A percentile compares a stretch with the other conserved stretches of the same genome.
Evolutionary conservation across 2,113 vertebrate genomes (phyloP).

Genomic region (Procavia capensis): DNA sequence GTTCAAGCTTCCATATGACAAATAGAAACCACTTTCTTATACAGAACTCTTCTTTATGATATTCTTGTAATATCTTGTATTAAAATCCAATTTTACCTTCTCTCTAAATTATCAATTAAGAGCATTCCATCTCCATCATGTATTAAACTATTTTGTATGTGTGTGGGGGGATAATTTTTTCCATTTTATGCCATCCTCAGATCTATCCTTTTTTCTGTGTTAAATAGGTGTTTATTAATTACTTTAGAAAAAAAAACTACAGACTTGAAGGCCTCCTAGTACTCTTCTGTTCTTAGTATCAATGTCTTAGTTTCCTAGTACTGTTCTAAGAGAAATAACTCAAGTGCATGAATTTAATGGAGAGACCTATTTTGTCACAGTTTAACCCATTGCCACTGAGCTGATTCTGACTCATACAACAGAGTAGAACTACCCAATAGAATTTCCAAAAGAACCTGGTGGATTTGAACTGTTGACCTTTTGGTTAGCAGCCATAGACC

Average conservation of each 20-base stretch:
- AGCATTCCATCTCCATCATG: conserved; percentile 9
- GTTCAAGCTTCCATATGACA: neutral
- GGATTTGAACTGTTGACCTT: no score
- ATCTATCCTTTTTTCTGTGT: conserved; percentile 5
- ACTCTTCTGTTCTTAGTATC: neutral
- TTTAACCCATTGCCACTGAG: no score
- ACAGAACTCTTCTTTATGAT: conserved; percentile 4
- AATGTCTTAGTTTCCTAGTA: neutral
- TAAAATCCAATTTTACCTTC: conserved; percentile 2
- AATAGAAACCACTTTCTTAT: neutral
- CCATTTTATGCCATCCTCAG: neutral
- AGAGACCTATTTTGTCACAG: no score
- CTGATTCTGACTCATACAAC: no score
- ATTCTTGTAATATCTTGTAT: conserved; percentile 2
- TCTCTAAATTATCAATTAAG: conserved; percentile 18
- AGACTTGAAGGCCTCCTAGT: neutral
- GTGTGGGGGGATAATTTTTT: neutral
- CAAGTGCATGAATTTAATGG: no score
- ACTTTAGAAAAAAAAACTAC: neutral
- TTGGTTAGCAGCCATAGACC: no score
- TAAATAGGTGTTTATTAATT: conserved; percentile 10
- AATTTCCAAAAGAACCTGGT: no score
- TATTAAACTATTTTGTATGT: neutral
- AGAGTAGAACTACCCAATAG: no score
- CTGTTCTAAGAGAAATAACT: no score